Percentiles rank a stretch among this genome's conserved stretches.
These are phyloP conservation scores for Sibirionetta formosa DNA, from an alignment of 2,797 vertebrate species.

Conservation along the genomic window DNA sequence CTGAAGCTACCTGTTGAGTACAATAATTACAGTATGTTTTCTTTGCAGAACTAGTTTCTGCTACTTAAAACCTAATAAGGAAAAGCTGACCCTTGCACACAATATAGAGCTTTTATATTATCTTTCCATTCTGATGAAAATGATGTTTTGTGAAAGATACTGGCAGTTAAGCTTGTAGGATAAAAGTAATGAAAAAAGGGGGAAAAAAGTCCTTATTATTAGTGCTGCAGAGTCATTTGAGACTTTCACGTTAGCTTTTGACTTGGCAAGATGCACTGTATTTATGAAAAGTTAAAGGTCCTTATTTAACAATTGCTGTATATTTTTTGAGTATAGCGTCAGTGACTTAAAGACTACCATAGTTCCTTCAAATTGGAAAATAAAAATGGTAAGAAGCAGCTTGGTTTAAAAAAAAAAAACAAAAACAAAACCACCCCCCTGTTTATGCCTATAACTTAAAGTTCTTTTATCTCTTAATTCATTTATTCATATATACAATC, in stretches of 20 bases:
- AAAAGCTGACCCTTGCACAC: constrained; percentile 66
- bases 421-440: neutral
- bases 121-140: constrained; percentile 68
- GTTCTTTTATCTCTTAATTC: neutral
- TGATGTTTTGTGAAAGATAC: constrained; percentile 65
- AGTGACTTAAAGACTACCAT: neutral
- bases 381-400: neutral
- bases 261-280: neutral
- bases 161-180: constrained; percentile 63
- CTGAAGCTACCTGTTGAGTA: constrained; percentile 78
- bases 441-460: neutral
- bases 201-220: constrained; percentile 31
- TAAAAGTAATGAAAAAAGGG: constrained; percentile 61
- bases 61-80: constrained; percentile 78
- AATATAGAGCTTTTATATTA: constrained; percentile 73
- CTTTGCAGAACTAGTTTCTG: constrained; percentile 74
- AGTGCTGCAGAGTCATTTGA: constrained; percentile 24
- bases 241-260: constrained; percentile 58
- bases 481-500: neutral
- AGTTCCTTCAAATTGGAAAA: neutral
- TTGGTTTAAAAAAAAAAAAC: neutral
- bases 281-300: constrained; percentile 23
- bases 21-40: constrained; percentile 76
- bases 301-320: constrained; percentile 24
- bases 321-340: neutral